Conservation (phyloP, 2,113 vertebrate genomes). For the Willisornis vidua region DNA sequence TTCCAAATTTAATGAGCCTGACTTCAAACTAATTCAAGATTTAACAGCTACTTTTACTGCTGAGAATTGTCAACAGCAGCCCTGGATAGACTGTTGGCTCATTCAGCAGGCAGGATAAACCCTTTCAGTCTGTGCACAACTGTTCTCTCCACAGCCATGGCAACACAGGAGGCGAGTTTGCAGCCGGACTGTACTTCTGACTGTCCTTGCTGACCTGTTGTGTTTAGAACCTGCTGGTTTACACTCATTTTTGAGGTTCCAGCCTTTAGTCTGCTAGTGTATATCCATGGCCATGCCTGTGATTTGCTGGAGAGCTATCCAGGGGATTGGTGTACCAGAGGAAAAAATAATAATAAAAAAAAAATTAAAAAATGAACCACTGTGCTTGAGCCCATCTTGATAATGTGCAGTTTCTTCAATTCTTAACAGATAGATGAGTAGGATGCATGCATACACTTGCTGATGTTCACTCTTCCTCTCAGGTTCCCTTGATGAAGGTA, state of each 20-base stretch:
- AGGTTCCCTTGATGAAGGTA: neutral
- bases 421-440: neutral
- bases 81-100: neutral
- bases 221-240: neutral
- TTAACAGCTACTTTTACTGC: neutral
- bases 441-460: neutral
- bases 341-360: neutral
- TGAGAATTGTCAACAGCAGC: neutral
- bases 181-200: neutral
- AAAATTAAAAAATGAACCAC: too few species aligned
- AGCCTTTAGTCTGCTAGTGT: neutral
- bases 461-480: neutral
- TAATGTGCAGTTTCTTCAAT: neutral
- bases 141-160: neutral
- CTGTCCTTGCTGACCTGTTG: neutral
- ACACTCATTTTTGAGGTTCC: neutral
- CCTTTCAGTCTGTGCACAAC: neutral
- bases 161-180: neutral
- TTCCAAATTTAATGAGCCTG: neutral
- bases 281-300: neutral
- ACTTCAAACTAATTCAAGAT: conserved; percentile 12
- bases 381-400: neutral
- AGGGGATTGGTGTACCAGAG: neutral
- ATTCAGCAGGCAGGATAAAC: neutral
- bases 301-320: neutral